Conservation (phyloP, 1,140 invertebrate species). For the Hypsibius dujardini region DNA sequence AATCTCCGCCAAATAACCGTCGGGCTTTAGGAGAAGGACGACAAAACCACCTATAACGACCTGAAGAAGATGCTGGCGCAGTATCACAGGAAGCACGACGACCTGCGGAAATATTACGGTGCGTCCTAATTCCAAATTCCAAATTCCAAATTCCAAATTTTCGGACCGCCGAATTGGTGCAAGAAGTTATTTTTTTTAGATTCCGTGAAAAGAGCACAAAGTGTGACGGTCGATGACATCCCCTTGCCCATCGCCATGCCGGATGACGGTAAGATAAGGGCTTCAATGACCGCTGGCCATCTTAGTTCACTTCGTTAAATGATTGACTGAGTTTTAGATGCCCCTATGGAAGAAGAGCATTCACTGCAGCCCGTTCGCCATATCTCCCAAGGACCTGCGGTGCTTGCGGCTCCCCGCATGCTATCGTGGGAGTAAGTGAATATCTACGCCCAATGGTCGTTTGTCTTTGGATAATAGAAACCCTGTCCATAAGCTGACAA, state of each 20-base stretch:
- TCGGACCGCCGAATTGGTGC: too few species aligned
- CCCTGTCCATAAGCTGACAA: too few species aligned
- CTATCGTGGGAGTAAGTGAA: conserved; percentile 5
- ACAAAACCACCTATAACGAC: conserved; percentile 77
- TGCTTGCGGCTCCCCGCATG: background rate
- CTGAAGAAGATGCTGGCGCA: conserved; percentile 72
- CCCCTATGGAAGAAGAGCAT: too few species aligned
- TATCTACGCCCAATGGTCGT: background rate
- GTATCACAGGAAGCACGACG: conserved; percentile 60
- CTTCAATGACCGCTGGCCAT: conserved; percentile 18
- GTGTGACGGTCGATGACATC: conserved; percentile 90
- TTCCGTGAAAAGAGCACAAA: conserved; percentile 75
- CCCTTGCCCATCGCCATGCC: conserved; percentile 50
- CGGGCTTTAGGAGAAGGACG: conserved; percentile 70
- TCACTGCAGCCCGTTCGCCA: background rate
- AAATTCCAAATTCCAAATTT: background rate
- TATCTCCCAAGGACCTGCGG: background rate
- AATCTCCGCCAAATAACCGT: background rate
- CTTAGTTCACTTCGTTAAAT: background rate
- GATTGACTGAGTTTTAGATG: too few species aligned
- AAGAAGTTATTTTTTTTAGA: conserved; percentile 37
- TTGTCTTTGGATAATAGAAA: background rate
- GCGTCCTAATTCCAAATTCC: conserved; percentile 18
- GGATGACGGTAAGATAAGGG: background rate
- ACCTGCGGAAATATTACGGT: conserved; percentile 68